Percentiles rank a stretch among this genome's conserved stretches.
Evolutionary conservation across 2,113 vertebrate species (phyloP).

Genomic region (Eubucco bourcierii): DNA sequence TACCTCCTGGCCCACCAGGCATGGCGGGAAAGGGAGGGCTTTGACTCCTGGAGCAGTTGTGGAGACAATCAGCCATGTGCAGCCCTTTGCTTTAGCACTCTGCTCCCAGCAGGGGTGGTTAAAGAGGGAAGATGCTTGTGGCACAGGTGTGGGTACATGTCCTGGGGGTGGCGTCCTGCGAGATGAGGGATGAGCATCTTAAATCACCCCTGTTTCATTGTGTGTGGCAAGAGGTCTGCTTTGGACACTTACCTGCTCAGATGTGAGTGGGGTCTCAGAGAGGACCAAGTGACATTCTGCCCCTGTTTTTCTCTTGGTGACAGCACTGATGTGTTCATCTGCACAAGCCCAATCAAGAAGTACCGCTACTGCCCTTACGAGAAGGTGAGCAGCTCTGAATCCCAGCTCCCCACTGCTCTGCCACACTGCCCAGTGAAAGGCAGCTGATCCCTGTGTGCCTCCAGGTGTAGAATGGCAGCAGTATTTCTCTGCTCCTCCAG

Average conservation of each 20-base stretch:
- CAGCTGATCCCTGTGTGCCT: neutral
- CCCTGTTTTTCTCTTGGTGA: neutral
- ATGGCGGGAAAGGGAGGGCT: neutral
- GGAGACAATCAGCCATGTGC: neutral
- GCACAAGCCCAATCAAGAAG: slow-evolving; percentile 92
- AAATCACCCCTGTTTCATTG: neutral
- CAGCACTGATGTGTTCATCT: slow-evolving; percentile 97
- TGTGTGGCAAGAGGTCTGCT: neutral
- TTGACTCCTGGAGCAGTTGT: neutral
- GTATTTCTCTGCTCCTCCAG: neutral
- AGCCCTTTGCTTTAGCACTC: neutral
- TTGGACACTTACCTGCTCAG: neutral
- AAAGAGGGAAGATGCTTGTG: neutral
- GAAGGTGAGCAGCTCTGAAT: slow-evolving; percentile 81
- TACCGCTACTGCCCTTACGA: slow-evolving; percentile 90
- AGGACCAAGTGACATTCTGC: neutral
- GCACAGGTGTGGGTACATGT: rapidly evolving
- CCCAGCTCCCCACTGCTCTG: neutral
- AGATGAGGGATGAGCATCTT: neutral
- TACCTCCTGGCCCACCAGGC: neutral
- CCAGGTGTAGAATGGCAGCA: neutral
- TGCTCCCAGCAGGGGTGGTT: neutral
- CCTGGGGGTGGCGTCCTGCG: neutral
- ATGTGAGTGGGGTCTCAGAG: neutral
- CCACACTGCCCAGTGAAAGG: rapidly evolving